Conservation (phyloP, 30 jellyfish, hydroid and myxozoan genomes). For the Turritopsis rubra region DNA sequence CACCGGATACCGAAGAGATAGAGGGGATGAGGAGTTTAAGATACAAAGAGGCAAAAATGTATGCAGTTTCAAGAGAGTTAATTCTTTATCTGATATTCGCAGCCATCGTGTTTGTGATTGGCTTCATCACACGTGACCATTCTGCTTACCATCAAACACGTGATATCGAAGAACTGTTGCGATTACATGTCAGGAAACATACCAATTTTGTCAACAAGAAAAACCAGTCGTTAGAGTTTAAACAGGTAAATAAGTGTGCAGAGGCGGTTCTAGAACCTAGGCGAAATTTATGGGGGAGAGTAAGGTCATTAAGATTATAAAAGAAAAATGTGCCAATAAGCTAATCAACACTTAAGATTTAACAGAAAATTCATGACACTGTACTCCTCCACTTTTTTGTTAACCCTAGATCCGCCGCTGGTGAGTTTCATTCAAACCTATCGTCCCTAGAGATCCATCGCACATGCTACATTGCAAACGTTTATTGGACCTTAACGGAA, state of each 20-base stretch:
- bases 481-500: no score
- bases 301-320: no score
- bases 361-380: no score
- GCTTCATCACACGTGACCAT: constrained; percentile 74
- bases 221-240: constrained; percentile 1
- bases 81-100: constrained; percentile 60
- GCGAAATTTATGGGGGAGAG: no score
- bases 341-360: no score
- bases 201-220: background rate
- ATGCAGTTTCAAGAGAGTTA: constrained; percentile 70
- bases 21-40: constrained; percentile 69
- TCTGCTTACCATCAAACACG: constrained; percentile 62
- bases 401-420: no score
- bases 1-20: constrained; percentile 65
- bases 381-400: no score
- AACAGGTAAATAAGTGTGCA: constrained; percentile 2
- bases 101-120: constrained; percentile 51
- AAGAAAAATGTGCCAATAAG: no score
- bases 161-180: constrained; percentile 54
- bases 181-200: constrained; percentile 14
- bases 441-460: no score
- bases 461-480: no score
- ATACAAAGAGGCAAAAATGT: constrained; percentile 80
- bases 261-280: no score
- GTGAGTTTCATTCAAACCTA: no score